phyloP scores from a whole-genome alignment of 1,140 invertebrate species.

The Drosophila melanogaster region DNA sequence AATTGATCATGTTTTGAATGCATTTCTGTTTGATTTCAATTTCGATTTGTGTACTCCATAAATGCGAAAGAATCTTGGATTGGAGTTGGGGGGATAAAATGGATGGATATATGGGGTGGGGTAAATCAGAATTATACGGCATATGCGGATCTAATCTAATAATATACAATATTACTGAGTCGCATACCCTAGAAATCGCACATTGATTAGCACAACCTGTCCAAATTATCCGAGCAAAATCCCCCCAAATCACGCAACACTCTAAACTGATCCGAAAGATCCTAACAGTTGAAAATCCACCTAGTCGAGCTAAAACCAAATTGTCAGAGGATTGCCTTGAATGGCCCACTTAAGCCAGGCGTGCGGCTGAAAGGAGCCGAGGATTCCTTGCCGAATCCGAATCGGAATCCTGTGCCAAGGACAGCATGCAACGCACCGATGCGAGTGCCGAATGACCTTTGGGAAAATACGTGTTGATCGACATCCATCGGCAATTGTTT shows the following conservation, averaged over 20 bases:
- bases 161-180: too few species aligned
- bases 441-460: constrained; percentile 57
- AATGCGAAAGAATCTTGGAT: constrained; percentile 8
- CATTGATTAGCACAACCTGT: neutral
- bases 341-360: constrained; percentile 45
- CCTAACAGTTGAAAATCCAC: neutral
- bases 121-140: too few species aligned
- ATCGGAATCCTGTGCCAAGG: constrained; percentile 42
- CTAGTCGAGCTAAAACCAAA: neutral
- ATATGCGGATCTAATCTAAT: too few species aligned
- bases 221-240: neutral
- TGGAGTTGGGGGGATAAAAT: neutral
- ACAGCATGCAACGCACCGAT: constrained; percentile 9
- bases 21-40: constrained; percentile 45
- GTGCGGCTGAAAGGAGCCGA: constrained; percentile 20
- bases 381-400: neutral
- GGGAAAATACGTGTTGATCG: constrained; percentile 67
- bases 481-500: constrained; percentile 33
- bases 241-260: neutral
- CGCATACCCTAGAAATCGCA: too few species aligned
- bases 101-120: too few species aligned
- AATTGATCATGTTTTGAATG: constrained; percentile 53
- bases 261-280: neutral
- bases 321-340: constrained; percentile 20
- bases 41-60: constrained; percentile 30